Evolutionary conservation across 2,113 vertebrate genomes (phyloP).

Genomic region (Stomatorhinus ivindoensis): DNA sequence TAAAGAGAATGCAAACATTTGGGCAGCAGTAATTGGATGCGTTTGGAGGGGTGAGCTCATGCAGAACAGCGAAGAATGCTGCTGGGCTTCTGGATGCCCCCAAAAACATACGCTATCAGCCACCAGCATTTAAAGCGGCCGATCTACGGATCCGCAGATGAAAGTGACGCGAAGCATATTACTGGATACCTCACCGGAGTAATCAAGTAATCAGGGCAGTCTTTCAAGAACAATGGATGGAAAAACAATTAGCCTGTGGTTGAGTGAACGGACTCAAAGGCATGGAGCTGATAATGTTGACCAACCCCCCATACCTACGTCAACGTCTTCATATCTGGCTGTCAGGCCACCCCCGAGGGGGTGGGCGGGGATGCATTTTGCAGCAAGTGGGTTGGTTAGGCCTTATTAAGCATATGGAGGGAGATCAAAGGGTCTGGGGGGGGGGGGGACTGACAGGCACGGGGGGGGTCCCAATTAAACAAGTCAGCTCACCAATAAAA

Average conservation of each 20-base stretch:
- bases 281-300: neutral
- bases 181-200: neutral
- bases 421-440: conserved; percentile 47
- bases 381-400: neutral
- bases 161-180: neutral
- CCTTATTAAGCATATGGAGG: neutral
- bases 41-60: conserved; percentile 27
- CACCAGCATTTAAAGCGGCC: neutral
- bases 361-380: neutral
- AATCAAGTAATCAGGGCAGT: neutral
- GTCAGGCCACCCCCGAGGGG: neutral
- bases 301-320: neutral
- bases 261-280: neutral
- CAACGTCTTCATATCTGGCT: neutral
- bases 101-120: conserved; percentile 27
- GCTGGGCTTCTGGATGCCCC: conserved; percentile 32
- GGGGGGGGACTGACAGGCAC: conserved; percentile 21
- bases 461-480: conserved; percentile 32
- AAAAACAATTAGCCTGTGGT: neutral
- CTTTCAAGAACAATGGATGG: neutral
- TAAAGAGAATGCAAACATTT: conserved; percentile 31
- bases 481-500: conserved; percentile 34
- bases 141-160: neutral
- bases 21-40: conserved; percentile 46
- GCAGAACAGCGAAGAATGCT: conserved; percentile 44